Percentiles rank a stretch among this genome's conserved stretches.
phyloP scores from a whole-genome alignment of 2,113 vertebrate species.

The Candoia aspera region DNA sequence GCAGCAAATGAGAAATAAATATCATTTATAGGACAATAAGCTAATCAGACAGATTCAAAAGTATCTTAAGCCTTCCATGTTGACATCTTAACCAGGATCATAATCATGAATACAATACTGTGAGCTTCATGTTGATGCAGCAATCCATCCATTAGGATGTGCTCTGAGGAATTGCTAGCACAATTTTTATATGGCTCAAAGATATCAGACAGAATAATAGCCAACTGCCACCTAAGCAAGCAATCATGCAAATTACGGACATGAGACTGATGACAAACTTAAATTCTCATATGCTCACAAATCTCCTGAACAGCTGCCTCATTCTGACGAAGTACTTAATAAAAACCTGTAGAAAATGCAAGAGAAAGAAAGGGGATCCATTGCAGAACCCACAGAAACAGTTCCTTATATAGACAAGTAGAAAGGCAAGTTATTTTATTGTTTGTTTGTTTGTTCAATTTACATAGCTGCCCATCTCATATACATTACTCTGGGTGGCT shows the following conservation, averaged over 20 bases:
- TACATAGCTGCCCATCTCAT: not conserved
- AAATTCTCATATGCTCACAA: conserved; percentile 48
- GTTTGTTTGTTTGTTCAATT: not conserved
- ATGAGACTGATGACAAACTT: conserved; percentile 51
- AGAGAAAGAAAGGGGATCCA: conserved; percentile 32
- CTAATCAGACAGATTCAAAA: not conserved
- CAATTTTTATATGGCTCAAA: conserved; percentile 47
- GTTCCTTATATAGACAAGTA: conserved; percentile 13
- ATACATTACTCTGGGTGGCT: not conserved
- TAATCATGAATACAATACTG: not conserved
- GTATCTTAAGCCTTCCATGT: not conserved
- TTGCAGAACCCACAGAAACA: conserved; percentile 34
- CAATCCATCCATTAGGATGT: conserved; percentile 26
- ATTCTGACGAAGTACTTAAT: conserved; percentile 51
- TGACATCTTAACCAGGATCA: not conserved
- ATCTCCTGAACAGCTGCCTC: conserved; percentile 26
- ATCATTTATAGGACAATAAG: not conserved
- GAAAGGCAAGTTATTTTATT: conserved; percentile 31
- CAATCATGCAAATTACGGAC: conserved; percentile 61
- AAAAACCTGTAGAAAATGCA: conserved; percentile 30
- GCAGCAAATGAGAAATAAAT: not conserved
- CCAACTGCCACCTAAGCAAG: conserved; percentile 51
- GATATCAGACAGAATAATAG: conserved; percentile 53
- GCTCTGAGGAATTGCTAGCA: conserved; percentile 43
- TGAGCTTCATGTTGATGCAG: conserved; percentile 23